Evolutionary conservation across 64 coral and sea anemone species (phyloP), one percentile per base, ranked within the genome.

Genomic region (Dendronephthya gigantea): DNA sequence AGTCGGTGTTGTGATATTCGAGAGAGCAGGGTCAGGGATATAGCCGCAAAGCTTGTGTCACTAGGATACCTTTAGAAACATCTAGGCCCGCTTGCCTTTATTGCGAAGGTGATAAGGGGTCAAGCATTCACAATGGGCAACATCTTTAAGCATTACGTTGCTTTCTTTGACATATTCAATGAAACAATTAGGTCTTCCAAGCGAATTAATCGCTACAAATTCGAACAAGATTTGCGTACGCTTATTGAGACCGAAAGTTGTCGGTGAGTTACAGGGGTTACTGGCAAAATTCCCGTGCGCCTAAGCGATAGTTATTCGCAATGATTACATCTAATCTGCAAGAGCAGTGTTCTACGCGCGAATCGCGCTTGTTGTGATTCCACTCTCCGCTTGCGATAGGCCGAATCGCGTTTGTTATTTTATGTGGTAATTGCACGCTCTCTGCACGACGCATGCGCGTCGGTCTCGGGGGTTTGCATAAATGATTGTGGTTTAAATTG

Each of bases 401-500:
- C 36, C 72, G 7, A 79, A 79, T 66, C 22, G 6, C 22, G 32
- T 36, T 39, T 34, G 36, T 79, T 34, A 79, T 79, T 36, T 34
- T 34, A 39, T 79, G 13, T 12, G 32, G 15, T 29, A 34, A 39
- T 39, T 79, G 72, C 36, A 17, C 25, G 68, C 19, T 34, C 29
- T 33, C 5, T 33, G 27, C 19, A 36, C 9, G 19, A 35, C 72
- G 72, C 72, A 79, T 79, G 72, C 72, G 72, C 32, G 10, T 2
- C 5, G 29, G 32, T 17, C 19, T 62, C 25, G 19, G 55, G 55
- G 16, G 19, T 29, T 33, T 19, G 72, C 72, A 79, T 79, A 79
- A 79, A 79, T 39, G 72, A 34, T 39, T 79, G 72, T 34, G 72
- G 72, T 79, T 79, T 34, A 35, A 79, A 79, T 79, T 79, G 72